Conservation (phyloP, 2,113 vertebrate genomes). For the Suncus etruscus region DNA sequence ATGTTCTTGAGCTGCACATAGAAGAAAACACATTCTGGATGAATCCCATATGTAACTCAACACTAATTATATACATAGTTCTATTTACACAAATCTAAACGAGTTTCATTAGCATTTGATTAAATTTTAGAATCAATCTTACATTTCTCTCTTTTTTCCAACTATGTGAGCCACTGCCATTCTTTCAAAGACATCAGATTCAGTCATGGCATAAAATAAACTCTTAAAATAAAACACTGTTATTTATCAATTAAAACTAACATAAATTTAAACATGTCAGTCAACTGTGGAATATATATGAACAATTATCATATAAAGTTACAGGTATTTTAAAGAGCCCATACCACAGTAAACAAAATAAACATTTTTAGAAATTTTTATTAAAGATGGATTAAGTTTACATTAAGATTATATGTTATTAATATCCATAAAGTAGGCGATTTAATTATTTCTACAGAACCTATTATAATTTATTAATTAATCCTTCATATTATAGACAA, state of each 20-base stretch:
- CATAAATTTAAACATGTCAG: background rate
- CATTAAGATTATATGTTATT: background rate
- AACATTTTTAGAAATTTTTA: background rate
- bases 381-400: conserved; percentile 10
- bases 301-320: background rate
- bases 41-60: conserved; percentile 39
- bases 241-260: conserved; percentile 28
- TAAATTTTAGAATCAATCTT: conserved; percentile 47
- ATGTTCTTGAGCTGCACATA: conserved; percentile 48
- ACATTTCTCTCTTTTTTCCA: background rate
- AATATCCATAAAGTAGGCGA: background rate
- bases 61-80: conserved; percentile 48
- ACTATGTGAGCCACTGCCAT: background rate
- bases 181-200: conserved; percentile 42
- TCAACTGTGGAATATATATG: background rate
- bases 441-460: background rate
- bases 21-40: conserved; percentile 43
- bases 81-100: conserved; percentile 65
- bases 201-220: conserved; percentile 29
- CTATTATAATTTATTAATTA: background rate
- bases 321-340: background rate
- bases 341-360: background rate
- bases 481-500: conserved; percentile 14
- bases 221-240: background rate
- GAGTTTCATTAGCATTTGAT: conserved; percentile 58